Evolutionary conservation across 2,888 invertebrate genomes (phyloP).

Genomic region (Pandemis heparana): DNA sequence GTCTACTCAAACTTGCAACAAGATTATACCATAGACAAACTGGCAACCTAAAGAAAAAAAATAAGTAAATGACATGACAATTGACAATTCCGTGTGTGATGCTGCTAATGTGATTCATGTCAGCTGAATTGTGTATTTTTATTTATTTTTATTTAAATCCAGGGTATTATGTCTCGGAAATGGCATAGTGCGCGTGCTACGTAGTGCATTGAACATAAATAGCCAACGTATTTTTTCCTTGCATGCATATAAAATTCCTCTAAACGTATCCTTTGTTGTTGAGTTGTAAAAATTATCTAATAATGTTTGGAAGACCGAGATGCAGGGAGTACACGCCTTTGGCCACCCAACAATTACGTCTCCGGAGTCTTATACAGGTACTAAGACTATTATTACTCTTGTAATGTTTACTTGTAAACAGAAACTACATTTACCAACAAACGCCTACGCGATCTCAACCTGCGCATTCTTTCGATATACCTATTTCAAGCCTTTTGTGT

Average conservation of each 20-base stretch:
- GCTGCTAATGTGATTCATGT: conserved; percentile 31
- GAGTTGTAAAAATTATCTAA: conserved; percentile 50
- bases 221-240: not conserved
- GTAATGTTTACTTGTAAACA: conserved; percentile 4
- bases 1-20: not conserved
- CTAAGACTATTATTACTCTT: conserved; percentile 11
- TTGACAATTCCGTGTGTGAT: conserved; percentile 19
- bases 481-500: not conserved
- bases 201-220: not conserved
- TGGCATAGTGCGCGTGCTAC: not conserved
- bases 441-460: conserved; percentile 59
- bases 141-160: conserved; percentile 28
- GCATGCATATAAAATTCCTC: not conserved
- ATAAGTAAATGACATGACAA: not conserved
- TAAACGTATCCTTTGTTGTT: conserved; percentile 36
- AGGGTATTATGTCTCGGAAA: not conserved
- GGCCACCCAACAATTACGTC: conserved; percentile 93
- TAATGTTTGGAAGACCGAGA: conserved; percentile 87
- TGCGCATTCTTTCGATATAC: not conserved
- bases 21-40: not conserved
- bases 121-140: conserved; percentile 42
- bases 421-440: conserved; percentile 62
- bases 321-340: conserved; percentile 93
- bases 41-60: conserved; percentile 10
- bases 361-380: conserved; percentile 92